These are phyloP conservation scores for Stegostoma tigrinum DNA, from an alignment of 2,113 vertebrate species.

Conservation along the genomic window DNA sequence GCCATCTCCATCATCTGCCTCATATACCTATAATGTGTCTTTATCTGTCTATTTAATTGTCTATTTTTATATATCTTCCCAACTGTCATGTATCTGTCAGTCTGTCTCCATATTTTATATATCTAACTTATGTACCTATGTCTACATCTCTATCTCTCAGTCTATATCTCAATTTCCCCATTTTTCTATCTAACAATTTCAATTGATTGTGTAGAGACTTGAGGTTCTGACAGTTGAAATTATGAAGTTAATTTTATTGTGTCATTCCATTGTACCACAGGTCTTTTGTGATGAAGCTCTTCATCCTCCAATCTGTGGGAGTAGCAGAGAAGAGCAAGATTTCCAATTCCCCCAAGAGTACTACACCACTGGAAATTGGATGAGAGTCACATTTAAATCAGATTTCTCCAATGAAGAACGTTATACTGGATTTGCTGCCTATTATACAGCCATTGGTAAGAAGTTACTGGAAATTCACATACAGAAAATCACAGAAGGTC, in stretches of 20 bases:
- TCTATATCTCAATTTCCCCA: no score
- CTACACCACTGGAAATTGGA: neutral
- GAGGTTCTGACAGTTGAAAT: neutral
- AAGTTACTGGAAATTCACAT: neutral
- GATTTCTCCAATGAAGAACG: neutral
- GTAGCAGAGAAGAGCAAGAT: neutral
- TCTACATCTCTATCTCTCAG: neutral
- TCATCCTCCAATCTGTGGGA: neutral
- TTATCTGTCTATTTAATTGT: neutral
- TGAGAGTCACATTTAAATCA: conserved; percentile 19
- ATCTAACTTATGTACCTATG: neutral
- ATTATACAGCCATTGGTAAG: neutral
- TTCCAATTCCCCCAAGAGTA: neutral
- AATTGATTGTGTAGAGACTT: neutral
- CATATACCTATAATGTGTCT: neutral
- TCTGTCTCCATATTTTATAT: no score
- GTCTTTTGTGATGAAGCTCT: neutral
- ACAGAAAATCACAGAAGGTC: neutral
- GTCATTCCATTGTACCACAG: neutral
- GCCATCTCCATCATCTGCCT: no score
- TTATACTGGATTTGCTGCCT: neutral
- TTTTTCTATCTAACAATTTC: neutral
- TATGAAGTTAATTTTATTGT: neutral
- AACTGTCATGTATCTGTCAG: neutral
- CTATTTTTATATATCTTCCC: no score